phyloP scores from a whole-genome alignment of 2,888 invertebrate species.

The Tachina fera region DNA sequence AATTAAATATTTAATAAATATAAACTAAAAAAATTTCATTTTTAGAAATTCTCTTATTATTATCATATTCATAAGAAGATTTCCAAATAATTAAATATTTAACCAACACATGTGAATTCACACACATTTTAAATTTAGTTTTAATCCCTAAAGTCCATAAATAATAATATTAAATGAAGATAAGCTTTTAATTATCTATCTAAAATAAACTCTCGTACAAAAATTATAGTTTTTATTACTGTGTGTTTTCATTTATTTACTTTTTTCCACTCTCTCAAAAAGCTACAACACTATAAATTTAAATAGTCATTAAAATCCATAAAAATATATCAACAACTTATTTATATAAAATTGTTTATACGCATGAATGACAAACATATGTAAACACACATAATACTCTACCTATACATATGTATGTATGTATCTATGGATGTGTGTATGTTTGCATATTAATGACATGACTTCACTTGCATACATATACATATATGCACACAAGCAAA shows the following conservation, averaged over 20 bases:
- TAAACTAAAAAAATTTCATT: too few species aligned
- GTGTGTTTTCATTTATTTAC: neutral
- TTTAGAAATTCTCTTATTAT: too few species aligned
- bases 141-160: slow-evolving; percentile 43
- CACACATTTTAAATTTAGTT: slow-evolving; percentile 8
- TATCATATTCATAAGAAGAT: neutral
- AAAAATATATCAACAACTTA: slow-evolving; percentile 42
- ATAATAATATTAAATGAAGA: slow-evolving; percentile 50
- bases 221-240: slow-evolving; percentile 31
- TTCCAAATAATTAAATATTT: slow-evolving; percentile 43
- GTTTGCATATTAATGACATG: slow-evolving; percentile 25
- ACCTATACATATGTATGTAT: neutral
- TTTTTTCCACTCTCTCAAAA: slow-evolving; percentile 7
- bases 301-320: slow-evolving; percentile 55
- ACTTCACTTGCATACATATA: neutral
- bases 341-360: slow-evolving; percentile 27
- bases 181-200: slow-evolving; percentile 56
- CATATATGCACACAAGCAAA: neutral
- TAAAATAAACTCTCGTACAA: slow-evolving; percentile 43
- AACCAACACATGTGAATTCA: slow-evolving; percentile 10
- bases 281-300: slow-evolving; percentile 47
- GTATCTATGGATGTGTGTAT: too few species aligned
- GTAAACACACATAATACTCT: slow-evolving; percentile 53
- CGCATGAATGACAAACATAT: slow-evolving; percentile 49
- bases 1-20: neutral